These are phyloP conservation scores for Stenolophus ochropezus DNA, from an alignment of 2,888 invertebrate genomes.

Conservation along the genomic window DNA sequence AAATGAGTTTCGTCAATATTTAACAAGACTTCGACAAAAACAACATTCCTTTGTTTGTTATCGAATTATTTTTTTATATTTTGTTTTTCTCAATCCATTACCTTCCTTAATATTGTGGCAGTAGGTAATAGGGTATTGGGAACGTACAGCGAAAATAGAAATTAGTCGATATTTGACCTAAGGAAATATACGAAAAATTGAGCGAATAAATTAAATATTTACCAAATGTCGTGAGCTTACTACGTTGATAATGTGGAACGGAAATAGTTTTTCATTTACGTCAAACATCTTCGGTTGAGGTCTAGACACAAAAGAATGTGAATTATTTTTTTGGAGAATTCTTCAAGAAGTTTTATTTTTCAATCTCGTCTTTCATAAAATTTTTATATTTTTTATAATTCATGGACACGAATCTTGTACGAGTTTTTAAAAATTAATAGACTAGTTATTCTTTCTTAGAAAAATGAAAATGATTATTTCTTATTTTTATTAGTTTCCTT, in stretches of 20 bases:
- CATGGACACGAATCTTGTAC: too few relatives aligned
- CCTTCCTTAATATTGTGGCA: not conserved
- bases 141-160: constrained; percentile 12
- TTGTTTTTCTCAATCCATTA: too few relatives aligned
- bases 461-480: too few relatives aligned
- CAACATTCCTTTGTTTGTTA: too few relatives aligned
- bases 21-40: too few relatives aligned
- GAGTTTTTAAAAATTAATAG: too few relatives aligned
- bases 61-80: too few relatives aligned
- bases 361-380: constrained; percentile 1
- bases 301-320: not conserved
- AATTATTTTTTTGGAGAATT: not conserved
- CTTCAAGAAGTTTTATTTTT: not conserved
- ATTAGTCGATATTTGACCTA: constrained; percentile 41
- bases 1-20: too few relatives aligned
- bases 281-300: not conserved
- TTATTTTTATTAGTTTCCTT: too few relatives aligned
- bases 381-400: constrained; percentile 5
- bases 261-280: not conserved
- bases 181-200: constrained; percentile 26
- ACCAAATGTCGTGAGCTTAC: not conserved
- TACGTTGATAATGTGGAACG: not conserved
- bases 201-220: constrained; percentile 13
- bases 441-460: too few relatives aligned
- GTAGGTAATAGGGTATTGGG: not conserved